These are phyloP conservation scores for Sphaeramia orbicularis DNA, from an alignment of 2,797 vertebrate species.

Conservation along the genomic window DNA sequence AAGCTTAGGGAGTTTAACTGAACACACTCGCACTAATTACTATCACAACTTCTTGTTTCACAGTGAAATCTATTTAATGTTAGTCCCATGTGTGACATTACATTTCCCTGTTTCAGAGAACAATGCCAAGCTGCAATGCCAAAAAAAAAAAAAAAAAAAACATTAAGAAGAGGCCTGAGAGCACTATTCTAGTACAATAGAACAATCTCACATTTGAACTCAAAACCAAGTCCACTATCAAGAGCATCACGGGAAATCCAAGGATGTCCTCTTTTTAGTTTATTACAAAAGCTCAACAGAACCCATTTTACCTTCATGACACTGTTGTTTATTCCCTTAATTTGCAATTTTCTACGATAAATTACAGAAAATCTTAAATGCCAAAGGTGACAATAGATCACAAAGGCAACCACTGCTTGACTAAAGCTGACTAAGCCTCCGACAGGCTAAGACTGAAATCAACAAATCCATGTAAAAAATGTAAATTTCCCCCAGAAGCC, in stretches of 20 bases:
- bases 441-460: slow-evolving; percentile 9
- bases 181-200: slow-evolving; percentile 33
- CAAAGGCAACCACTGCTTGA: slow-evolving; percentile 41
- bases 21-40: slow-evolving; percentile 52
- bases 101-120: slow-evolving; percentile 53
- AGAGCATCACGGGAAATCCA: slow-evolving; percentile 10
- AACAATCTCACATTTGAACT: slow-evolving; percentile 36
- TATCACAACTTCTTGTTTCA: slow-evolving; percentile 55
- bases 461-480: slow-evolving; percentile 49
- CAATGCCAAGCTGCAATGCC: slow-evolving; percentile 32
- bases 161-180: slow-evolving; percentile 33
- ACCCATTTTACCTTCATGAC: slow-evolving; percentile 4
- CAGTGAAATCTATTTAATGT: slow-evolving; percentile 50
- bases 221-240: slow-evolving; percentile 33
- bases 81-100: slow-evolving; percentile 54
- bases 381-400: slow-evolving; percentile 51
- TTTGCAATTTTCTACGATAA: slow-evolving; percentile 32
- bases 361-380: slow-evolving; percentile 10
- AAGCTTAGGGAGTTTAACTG: slow-evolving; percentile 27
- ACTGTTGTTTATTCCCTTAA: slow-evolving; percentile 15
- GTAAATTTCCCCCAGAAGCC: slow-evolving; percentile 41
- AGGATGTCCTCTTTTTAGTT: slow-evolving; percentile 14
- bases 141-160: slow-evolving; percentile 26
- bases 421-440: slow-evolving; percentile 7
- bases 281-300: slow-evolving; percentile 17